These are phyloP conservation scores for Atrichornis clamosus DNA, from an alignment of 2,113 vertebrate genomes.

Conservation along the genomic window DNA sequence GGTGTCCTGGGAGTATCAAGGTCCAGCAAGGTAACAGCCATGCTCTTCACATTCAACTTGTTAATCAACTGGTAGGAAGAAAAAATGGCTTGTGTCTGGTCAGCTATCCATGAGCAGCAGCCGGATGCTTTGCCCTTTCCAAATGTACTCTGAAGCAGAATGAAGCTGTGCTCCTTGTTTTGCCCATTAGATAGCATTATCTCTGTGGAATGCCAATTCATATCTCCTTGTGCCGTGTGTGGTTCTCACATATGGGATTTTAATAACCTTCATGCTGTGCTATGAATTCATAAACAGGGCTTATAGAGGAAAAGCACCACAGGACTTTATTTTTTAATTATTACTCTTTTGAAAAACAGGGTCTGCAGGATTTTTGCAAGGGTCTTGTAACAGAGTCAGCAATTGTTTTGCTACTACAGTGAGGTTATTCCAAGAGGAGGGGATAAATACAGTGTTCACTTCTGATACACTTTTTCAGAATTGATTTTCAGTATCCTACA, in stretches of 20 bases:
- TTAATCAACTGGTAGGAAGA: conserved; percentile 44
- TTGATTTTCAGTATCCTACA: neutral
- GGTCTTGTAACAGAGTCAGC: conserved; percentile 10
- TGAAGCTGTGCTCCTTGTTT: conserved; percentile 70
- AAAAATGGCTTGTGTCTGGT: conserved; percentile 8
- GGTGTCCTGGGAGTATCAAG: conserved; percentile 27
- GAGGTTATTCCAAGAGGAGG: neutral
- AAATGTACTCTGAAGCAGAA: conserved; percentile 62
- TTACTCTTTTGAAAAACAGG: conserved; percentile 69
- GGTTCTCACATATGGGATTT: conserved; percentile 81
- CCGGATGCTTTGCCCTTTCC: conserved; percentile 66
- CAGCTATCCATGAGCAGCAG: conserved; percentile 19
- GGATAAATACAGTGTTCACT: conserved; percentile 11
- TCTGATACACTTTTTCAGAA: neutral
- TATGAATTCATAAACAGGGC: conserved; percentile 79
- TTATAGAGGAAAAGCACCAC: conserved; percentile 69
- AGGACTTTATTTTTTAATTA: conserved; percentile 78
- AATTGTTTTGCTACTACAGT: neutral
- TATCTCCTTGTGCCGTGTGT: conserved; percentile 77
- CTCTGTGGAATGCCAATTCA: conserved; percentile 78
- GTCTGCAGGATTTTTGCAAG: conserved; percentile 53
- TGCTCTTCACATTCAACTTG: conserved; percentile 39
- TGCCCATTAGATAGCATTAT: conserved; percentile 81
- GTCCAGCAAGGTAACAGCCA: conserved; percentile 27
- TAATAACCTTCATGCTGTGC: conserved; percentile 81